These are phyloP conservation scores for Papilio aristodemus DNA, from an alignment of 1,140 invertebrate species.

Conservation along the genomic window DNA sequence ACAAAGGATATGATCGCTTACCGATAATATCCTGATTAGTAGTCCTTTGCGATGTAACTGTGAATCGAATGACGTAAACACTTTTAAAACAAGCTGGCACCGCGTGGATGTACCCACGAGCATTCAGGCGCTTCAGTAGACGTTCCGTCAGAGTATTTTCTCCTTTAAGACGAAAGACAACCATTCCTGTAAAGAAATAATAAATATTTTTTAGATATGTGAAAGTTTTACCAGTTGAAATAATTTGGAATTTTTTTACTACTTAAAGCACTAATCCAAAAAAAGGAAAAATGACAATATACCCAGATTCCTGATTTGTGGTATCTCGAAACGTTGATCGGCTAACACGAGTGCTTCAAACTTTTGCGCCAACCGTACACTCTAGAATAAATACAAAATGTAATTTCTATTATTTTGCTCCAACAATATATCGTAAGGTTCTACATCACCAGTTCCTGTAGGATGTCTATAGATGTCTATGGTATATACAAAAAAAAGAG, in stretches of 20 bases:
- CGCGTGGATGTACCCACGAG: slow-evolving; percentile 92
- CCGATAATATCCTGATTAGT: slow-evolving; percentile 91
- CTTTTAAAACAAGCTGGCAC: slow-evolving; percentile 95
- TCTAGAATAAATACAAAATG: slow-evolving; percentile 67
- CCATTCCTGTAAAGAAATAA: slow-evolving; percentile 84
- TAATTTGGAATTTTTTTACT: too few relatives aligned
- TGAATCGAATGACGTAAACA: slow-evolving; percentile 95
- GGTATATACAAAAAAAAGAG: too few relatives aligned
- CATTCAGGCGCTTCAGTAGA: slow-evolving; percentile 92
- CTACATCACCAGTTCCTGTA: too few relatives aligned
- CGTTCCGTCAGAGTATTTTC: slow-evolving; percentile 92
- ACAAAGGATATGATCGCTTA: too few relatives aligned
- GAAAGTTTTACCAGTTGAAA: too few relatives aligned
- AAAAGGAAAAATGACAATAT: slow-evolving; percentile 29
- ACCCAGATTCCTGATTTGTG: slow-evolving; percentile 91
- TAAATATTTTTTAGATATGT: neutral
- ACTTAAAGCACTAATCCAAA: too few relatives aligned
- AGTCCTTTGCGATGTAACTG: slow-evolving; percentile 95
- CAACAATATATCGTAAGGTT: slow-evolving; percentile 16
- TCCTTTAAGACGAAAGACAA: slow-evolving; percentile 94
- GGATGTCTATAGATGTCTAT: too few relatives aligned
- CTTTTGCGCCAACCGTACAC: slow-evolving; percentile 92
- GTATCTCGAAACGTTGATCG: slow-evolving; percentile 94
- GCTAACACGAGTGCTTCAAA: slow-evolving; percentile 91
- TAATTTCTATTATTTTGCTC: neutral